Evolutionary conservation across 1,140 invertebrate species (phyloP), one percentile per base, ranked within the genome.

Genomic region (Leptinotarsa defecta): DNA sequence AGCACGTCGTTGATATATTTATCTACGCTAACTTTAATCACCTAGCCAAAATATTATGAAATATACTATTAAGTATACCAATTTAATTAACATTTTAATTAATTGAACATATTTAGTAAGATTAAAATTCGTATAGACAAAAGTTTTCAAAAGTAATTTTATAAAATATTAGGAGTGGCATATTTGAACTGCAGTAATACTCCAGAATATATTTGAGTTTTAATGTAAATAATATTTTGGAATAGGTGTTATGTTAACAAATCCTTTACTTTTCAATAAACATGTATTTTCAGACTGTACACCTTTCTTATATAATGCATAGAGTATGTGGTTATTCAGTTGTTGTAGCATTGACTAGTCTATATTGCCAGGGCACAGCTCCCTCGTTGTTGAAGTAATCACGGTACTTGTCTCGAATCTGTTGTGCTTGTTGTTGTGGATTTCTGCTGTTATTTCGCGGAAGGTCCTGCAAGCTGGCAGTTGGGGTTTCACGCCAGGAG

Each of bases 311-410:
- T 34, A 34, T 34, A 34, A 34, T 34, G 34, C 13, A 17, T 62
- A 62, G 20, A 17, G 20, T 62, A 62, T 62, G 13, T 62, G 57
- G 57, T 62, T 62, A 62, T 62, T 62, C 15, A 62, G 57, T 65
- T 65, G 20, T 65, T 65, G 15, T 19, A 20, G 15, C 20, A 19
- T 65, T 20, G 13, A 65, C 49, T 57, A 57, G 13, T 57, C n/a
- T 13, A 13, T n/a, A 57, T n/a, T 57, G 49, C 71, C 71, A 73
- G 24, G 20, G 20, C 22, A 73, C 71, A 11, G 62, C 71, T 48
- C 71, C 71, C 63, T 11, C 34, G 27, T 64, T 64, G 62, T 22
- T 34, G 34, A 34, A 34, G 34, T 34, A 34, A 34, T 34, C 34
- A 34, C 34, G 34, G 34, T 34, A 34, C 34, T 34, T 34, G 34